phyloP scores from a whole-genome alignment of 2,113 vertebrate species.

The Peromyscus maniculatus region DNA sequence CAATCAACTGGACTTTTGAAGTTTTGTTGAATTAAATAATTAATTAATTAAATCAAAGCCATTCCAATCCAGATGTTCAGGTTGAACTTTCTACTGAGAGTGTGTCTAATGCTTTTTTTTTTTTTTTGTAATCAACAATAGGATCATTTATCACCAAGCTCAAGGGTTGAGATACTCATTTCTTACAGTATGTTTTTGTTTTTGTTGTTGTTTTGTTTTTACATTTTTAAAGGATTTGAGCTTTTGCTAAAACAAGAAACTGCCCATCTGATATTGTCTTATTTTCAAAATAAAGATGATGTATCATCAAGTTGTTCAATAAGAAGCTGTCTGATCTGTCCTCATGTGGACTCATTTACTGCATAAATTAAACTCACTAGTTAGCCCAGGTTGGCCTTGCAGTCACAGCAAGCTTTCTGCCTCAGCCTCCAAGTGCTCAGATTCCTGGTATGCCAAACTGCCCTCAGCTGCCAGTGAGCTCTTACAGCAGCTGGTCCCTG shows the following conservation, averaged over 20 bases:
- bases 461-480: not conserved
- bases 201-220: not conserved
- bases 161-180: not conserved
- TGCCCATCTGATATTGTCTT: not conserved
- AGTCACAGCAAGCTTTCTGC: not conserved
- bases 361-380: not conserved
- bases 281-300: slow-evolving; percentile 45
- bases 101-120: not conserved
- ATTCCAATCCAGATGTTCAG: not conserved
- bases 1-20: not conserved
- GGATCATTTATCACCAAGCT: not conserved
- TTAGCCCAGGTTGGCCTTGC: not conserved
- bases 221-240: slow-evolving; percentile 33
- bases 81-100: not conserved
- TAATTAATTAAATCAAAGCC: not conserved
- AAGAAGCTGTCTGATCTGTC: not conserved
- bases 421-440: not conserved
- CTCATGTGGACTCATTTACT: not conserved
- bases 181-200: not conserved
- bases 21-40: not conserved
- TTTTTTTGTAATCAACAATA: not conserved
- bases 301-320: not conserved
- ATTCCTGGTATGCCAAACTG: not conserved
- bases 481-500: not conserved
- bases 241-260: slow-evolving; percentile 7